These are phyloP conservation scores for Typhlichthys eigenmanni DNA, from an alignment of 2,797 vertebrate genomes.

Conservation along the genomic window DNA sequence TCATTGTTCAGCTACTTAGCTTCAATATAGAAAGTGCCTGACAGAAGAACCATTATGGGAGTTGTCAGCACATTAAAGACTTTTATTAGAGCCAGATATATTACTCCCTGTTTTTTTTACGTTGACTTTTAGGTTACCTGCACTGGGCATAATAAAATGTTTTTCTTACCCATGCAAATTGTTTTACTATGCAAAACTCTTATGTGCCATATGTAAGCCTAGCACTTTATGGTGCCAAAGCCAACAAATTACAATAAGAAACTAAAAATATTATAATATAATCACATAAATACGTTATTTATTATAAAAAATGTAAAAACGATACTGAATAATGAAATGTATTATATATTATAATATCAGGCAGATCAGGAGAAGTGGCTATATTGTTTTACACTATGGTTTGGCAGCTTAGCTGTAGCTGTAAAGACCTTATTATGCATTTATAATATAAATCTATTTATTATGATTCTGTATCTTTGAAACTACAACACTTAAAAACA, in stretches of 20 bases:
- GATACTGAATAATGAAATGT: too few relatives aligned
- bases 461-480: too few relatives aligned
- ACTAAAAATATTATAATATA: not conserved
- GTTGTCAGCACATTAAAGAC: slow-evolving; percentile 62
- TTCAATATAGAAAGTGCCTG: slow-evolving; percentile 55
- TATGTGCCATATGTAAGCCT: not conserved
- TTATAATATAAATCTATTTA: too few relatives aligned
- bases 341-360: too few relatives aligned
- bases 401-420: too few relatives aligned
- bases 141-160: slow-evolving; percentile 23
- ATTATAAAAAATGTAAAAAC: too few relatives aligned
- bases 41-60: slow-evolving; percentile 64
- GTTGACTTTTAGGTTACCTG: slow-evolving; percentile 14
- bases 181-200: not conserved
- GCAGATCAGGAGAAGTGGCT: too few relatives aligned
- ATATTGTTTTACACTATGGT: too few relatives aligned
- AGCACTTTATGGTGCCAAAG: not conserved
- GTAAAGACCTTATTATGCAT: too few relatives aligned
- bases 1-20: slow-evolving; percentile 69
- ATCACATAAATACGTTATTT: too few relatives aligned
- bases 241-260: not conserved
- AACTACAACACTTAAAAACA: too few relatives aligned
- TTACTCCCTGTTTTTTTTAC: slow-evolving; percentile 39
- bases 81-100: slow-evolving; percentile 49
- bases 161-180: slow-evolving; percentile 28